These are phyloP conservation scores for Oophaga pumilio DNA, from an alignment of 2,113 vertebrate species.

Conservation along the genomic window DNA sequence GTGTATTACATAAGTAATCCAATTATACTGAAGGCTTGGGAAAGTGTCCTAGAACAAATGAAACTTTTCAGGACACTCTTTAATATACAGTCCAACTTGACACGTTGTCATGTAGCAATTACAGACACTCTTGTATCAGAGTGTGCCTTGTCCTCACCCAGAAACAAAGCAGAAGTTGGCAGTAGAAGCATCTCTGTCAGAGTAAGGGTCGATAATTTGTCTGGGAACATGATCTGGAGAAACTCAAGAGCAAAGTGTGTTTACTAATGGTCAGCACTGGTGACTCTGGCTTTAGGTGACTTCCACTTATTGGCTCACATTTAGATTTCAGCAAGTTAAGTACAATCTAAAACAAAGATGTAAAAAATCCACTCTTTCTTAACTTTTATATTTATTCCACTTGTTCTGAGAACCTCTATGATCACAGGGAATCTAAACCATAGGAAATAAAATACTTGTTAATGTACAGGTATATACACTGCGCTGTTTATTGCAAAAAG, in stretches of 20 bases:
- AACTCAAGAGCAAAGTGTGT: constrained; percentile 52
- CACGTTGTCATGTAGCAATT: constrained; percentile 57
- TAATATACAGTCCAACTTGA: constrained; percentile 43
- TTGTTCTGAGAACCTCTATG: neutral
- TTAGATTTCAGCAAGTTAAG: neutral
- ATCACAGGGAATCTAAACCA: neutral
- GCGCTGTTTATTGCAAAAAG: no score
- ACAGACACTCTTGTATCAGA: constrained; percentile 54
- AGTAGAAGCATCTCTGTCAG: constrained; percentile 51
- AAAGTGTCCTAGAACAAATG: constrained; percentile 1
- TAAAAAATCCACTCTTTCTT: neutral
- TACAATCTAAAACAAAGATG: neutral
- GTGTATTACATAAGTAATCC: neutral
- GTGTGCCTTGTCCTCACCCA: constrained; percentile 56
- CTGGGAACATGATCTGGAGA: constrained; percentile 56
- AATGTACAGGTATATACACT: no score
- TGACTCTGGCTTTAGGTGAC: constrained; percentile 23
- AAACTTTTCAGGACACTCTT: constrained; percentile 42
- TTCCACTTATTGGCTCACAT: constrained; percentile 17
- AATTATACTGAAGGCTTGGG: neutral
- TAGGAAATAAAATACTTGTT: neutral
- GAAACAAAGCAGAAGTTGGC: constrained; percentile 52
- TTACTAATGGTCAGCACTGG: constrained; percentile 43
- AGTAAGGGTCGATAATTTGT: constrained; percentile 52
- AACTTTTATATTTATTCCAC: neutral